Conservation (phyloP, 2,888 invertebrate species). For the Pteria penguin region DNA sequence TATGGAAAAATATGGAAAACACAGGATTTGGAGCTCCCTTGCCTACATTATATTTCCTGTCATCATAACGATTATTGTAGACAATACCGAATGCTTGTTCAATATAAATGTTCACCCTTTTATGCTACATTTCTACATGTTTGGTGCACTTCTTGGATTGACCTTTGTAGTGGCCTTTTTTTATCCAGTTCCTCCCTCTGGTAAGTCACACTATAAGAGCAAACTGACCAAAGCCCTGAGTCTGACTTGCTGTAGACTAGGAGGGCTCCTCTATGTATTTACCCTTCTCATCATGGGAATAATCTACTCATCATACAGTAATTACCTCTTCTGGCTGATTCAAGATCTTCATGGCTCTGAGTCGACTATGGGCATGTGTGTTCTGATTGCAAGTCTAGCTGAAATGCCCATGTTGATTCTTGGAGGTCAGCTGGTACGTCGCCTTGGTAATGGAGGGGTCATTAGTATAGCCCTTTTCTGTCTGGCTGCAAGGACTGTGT, state of each 20-base stretch:
- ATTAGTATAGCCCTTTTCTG: constrained; percentile 65
- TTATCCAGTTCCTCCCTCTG: constrained; percentile 70
- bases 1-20: constrained; percentile 76
- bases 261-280: constrained; percentile 65
- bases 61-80: constrained; percentile 66
- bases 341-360: constrained; percentile 72
- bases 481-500: constrained; percentile 64
- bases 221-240: constrained; percentile 68
- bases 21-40: constrained; percentile 71
- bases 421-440: constrained; percentile 64
- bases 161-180: constrained; percentile 68
- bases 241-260: constrained; percentile 67
- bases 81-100: constrained; percentile 73
- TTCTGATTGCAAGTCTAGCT: constrained; percentile 69
- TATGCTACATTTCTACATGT: constrained; percentile 74
- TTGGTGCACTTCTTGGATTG: constrained; percentile 67
- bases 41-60: constrained; percentile 73
- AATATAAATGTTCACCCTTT: constrained; percentile 69
- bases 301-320: constrained; percentile 68
- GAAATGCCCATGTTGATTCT: constrained; percentile 73
- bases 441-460: constrained; percentile 69
- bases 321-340: constrained; percentile 76
- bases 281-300: constrained; percentile 73
- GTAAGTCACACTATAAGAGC: constrained; percentile 63
- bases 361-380: constrained; percentile 70